These are phyloP conservation scores for Calcarius lapponicus DNA, from an alignment of 2,797 vertebrate genomes.

Conservation along the genomic window DNA sequence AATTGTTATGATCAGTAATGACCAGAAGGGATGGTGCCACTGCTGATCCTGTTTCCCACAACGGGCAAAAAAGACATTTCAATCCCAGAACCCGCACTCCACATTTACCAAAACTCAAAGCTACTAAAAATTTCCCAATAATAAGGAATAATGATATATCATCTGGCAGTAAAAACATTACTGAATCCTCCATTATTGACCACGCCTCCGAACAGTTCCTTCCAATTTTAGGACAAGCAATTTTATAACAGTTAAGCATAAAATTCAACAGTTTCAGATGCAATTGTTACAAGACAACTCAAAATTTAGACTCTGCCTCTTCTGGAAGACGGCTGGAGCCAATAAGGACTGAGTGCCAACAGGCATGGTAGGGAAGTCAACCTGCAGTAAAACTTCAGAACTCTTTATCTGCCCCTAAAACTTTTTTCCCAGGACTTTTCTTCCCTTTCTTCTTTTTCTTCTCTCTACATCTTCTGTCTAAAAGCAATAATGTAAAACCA, in stretches of 20 bases:
- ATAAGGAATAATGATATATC: neutral
- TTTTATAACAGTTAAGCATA: neutral
- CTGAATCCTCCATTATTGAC: neutral
- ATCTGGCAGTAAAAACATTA: neutral
- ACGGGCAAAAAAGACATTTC: neutral
- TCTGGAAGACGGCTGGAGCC: neutral
- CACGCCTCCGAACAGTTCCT: neutral
- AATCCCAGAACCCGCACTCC: neutral
- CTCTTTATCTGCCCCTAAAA: neutral
- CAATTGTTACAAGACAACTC: neutral
- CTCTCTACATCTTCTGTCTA: neutral
- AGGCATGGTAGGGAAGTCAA: rapidly evolving
- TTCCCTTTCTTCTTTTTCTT: neutral
- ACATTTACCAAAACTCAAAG: neutral
- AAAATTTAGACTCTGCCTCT: neutral
- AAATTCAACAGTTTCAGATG: neutral
- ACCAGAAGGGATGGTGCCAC: neutral
- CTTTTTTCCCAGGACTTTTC: neutral
- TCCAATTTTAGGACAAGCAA: neutral
- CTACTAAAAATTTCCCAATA: neutral
- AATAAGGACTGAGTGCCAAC: neutral
- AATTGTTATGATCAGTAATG: neutral
- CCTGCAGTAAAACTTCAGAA: neutral
- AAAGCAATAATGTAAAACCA: neutral
- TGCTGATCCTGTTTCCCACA: neutral